These are phyloP conservation scores for Pinna nobilis DNA, from an alignment of 1,140 invertebrate species.

Conservation along the genomic window DNA sequence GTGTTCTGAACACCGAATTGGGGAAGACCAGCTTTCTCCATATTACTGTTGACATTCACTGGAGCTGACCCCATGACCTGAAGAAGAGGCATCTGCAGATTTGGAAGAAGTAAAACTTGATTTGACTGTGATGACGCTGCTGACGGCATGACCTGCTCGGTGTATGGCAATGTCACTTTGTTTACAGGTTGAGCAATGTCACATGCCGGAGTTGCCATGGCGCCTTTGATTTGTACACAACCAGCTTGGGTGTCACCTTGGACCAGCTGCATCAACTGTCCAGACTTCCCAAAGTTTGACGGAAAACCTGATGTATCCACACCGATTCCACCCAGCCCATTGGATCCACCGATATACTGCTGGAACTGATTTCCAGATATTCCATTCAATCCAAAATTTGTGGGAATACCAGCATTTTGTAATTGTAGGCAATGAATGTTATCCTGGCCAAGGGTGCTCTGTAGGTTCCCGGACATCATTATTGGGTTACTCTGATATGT, in stretches of 20 bases:
- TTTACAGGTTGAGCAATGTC: slow-evolving; percentile 13
- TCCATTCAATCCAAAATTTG: neutral
- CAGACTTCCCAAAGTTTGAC: neutral
- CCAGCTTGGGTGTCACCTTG: slow-evolving; percentile 2
- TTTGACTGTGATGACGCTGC: slow-evolving; percentile 1
- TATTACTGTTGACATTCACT: neutral
- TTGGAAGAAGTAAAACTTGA: slow-evolving; percentile 45
- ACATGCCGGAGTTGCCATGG: slow-evolving; percentile 16
- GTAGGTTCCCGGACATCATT: neutral
- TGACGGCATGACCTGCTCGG: neutral
- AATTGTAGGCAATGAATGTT: neutral
- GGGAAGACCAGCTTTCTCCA: neutral
- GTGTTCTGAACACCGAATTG: slow-evolving; percentile 13
- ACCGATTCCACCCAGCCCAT: neutral
- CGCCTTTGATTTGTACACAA: slow-evolving; percentile 17
- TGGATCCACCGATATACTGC: neutral
- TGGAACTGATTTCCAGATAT: neutral
- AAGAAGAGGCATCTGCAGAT: slow-evolving; percentile 48
- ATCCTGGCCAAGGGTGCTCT: neutral
- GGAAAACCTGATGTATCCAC: neutral
- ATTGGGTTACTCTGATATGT: neutral
- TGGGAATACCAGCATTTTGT: too few relatives aligned
- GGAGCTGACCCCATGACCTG: slow-evolving; percentile 44
- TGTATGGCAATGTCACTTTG: neutral
- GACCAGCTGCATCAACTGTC: slow-evolving; percentile 11